Base-by-base conservation (phyloP, 2,797 vertebrate species). In the Pseudochaenichthys georgianus region DNA sequence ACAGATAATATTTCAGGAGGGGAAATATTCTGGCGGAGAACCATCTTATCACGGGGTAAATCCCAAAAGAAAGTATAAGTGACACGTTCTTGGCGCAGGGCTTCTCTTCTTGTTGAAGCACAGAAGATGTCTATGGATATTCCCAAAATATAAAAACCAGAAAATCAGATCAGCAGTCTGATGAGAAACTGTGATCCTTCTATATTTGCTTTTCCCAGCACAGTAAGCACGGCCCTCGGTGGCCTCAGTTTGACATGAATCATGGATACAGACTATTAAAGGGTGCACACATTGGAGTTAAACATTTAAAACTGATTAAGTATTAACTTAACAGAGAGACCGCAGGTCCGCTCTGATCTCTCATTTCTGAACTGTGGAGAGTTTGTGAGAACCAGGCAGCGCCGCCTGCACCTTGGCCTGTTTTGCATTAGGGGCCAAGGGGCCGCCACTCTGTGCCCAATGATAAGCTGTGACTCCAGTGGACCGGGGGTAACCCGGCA, bases 401-500 rank as follows among this genome's bases (percentile, higher is more conserved):
- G 42, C 77, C 61, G 75, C 64, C 74, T 87, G 73, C 80, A 73
- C 70, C 81, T 47, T 38, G 78, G 90, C 89, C 94, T 96, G 95
- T 87, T 95, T 91, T 87, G 77, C 87, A 94, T 95, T 95, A 95
- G 73, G 66, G 83, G 84, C 71, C 38, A 52, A 41, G 84, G 90
- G 90, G 92, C 91, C 78, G 67, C 87, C 82, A 71, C 73, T 82
- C 83, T 65, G 83, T 89, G 90, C 88, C 89, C 91, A 69, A 70
- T 82, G 91, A 93, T 93, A 90, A 89, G 79, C 90, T 80, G 87
- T 41, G 89, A 91, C 88, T 83, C 75, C 68, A 9, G 72, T 53
- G 81, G 64, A 47, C 71, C 80, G 34, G 67, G 66, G 67, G 87
- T 85, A 90, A 92, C 84, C 82, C 86, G 28, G 81, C 78, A 84